Conservation (phyloP, 1,140 invertebrate species). For the Heliothis virescens region DNA sequence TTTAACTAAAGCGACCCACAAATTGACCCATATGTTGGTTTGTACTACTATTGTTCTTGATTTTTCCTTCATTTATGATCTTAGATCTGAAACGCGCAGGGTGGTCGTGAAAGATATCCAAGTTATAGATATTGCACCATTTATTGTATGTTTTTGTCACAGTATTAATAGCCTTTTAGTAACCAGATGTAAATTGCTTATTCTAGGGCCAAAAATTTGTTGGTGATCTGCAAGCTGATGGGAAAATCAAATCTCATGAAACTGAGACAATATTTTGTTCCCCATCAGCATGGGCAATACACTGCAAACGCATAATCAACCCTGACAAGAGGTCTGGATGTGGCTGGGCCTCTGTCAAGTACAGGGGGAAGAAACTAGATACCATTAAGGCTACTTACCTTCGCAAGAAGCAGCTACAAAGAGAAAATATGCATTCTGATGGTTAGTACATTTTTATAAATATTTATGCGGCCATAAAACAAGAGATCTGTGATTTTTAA, state of each 20-base stretch:
- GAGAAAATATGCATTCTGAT: conserved; percentile 84
- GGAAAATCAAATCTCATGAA: conserved; percentile 95
- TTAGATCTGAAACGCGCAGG: too few species aligned
- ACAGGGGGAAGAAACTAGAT: conserved; percentile 94
- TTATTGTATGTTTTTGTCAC: too few species aligned
- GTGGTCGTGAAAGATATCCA: too few species aligned
- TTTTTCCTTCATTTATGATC: too few species aligned
- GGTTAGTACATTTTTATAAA: conserved; percentile 59
- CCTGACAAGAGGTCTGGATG: conserved; percentile 96
- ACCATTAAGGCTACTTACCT: conserved; percentile 95
- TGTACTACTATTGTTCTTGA: too few species aligned
- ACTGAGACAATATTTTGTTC: conserved; percentile 95
- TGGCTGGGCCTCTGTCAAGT: conserved; percentile 95
- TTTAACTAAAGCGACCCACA: too few species aligned
- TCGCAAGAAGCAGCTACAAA: conserved; percentile 89
- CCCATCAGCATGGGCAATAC: conserved; percentile 96
- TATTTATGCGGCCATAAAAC: not conserved
- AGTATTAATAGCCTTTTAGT: not conserved
- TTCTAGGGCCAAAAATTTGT: conserved; percentile 94
- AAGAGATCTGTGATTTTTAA: not conserved
- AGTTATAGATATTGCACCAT: too few species aligned
- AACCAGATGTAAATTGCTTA: not conserved
- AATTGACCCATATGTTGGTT: too few species aligned
- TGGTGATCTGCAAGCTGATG: conserved; percentile 94
- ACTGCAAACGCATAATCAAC: conserved; percentile 96